Conservation (phyloP, 1,140 invertebrate species). For the Drosophila arawakana region DNA sequence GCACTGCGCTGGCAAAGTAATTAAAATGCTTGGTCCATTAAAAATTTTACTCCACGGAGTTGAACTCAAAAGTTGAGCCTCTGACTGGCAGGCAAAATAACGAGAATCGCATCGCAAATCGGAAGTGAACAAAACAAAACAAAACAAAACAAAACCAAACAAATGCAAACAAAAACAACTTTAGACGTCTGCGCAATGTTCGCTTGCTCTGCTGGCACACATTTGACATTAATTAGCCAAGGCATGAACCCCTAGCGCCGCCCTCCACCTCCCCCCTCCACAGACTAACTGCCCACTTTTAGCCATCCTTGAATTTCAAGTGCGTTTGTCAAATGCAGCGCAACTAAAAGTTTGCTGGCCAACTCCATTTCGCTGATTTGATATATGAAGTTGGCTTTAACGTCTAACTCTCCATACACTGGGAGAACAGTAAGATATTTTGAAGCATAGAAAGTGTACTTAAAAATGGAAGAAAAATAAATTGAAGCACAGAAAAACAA, state of each 20-base stretch:
- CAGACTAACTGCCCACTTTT: too few relatives aligned
- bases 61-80: conserved; percentile 78
- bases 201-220: conserved; percentile 53
- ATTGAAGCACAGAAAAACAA: too few relatives aligned
- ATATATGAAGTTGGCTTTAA: conserved; percentile 26
- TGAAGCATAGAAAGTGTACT: too few relatives aligned
- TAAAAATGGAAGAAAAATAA: too few relatives aligned
- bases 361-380: conserved; percentile 40
- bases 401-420: background rate
- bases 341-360: conserved; percentile 40
- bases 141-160: conserved; percentile 39
- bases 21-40: conserved; percentile 82
- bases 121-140: conserved; percentile 28
- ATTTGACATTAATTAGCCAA: conserved; percentile 73
- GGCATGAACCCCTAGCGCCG: conserved; percentile 39
- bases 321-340: conserved; percentile 61
- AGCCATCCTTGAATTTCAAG: background rate
- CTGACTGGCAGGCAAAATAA: conserved; percentile 54
- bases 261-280: too few relatives aligned
- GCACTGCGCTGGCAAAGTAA: conserved; percentile 62
- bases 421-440: too few relatives aligned
- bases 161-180: conserved; percentile 70
- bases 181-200: conserved; percentile 65
- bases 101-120: conserved; percentile 19
- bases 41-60: conserved; percentile 78